Evolutionary conservation across 2,113 vertebrate genomes (phyloP).

Genomic region (Elephas maximus): DNA sequence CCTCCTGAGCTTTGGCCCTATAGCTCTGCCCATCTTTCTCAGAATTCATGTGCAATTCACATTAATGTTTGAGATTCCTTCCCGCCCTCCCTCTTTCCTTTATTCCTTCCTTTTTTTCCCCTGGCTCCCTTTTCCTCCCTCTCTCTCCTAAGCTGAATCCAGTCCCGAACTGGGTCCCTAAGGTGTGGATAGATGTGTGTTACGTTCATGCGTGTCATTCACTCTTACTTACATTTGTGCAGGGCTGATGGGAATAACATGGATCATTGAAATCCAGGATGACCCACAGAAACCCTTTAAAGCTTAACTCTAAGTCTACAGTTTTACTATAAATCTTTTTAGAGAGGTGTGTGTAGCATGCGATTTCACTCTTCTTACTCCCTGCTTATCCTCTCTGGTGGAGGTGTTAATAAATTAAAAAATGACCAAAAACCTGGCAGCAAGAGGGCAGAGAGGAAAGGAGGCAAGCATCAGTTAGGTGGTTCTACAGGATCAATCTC

Average conservation of each 20-base stretch:
- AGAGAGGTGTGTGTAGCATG: slow-evolving; percentile 26
- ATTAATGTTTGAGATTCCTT: background rate
- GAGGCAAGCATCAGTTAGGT: slow-evolving; percentile 24
- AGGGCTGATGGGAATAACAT: background rate
- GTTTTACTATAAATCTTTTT: slow-evolving; percentile 42
- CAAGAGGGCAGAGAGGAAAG: slow-evolving; percentile 24
- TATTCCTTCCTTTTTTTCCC: background rate
- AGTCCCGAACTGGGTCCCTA: background rate
- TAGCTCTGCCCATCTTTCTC: background rate
- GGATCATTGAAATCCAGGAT: background rate
- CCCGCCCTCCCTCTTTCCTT: background rate
- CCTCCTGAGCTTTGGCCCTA: background rate
- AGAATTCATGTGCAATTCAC: background rate
- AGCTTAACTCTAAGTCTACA: background rate
- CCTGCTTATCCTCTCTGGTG: background rate
- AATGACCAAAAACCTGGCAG: slow-evolving; percentile 45
- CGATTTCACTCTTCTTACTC: slow-evolving; percentile 25
- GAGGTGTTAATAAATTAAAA: slow-evolving; percentile 63
- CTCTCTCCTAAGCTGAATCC: background rate
- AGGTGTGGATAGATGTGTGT: background rate
- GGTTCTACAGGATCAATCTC: slow-evolving; percentile 58
- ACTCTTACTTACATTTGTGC: slow-evolving; percentile 3
- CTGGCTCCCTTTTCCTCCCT: background rate
- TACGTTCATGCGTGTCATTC: background rate
- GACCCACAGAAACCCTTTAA: slow-evolving; percentile 9